phyloP scores from a whole-genome alignment of 23 tunicate genomes.

The Phallusia fumigata region DNA sequence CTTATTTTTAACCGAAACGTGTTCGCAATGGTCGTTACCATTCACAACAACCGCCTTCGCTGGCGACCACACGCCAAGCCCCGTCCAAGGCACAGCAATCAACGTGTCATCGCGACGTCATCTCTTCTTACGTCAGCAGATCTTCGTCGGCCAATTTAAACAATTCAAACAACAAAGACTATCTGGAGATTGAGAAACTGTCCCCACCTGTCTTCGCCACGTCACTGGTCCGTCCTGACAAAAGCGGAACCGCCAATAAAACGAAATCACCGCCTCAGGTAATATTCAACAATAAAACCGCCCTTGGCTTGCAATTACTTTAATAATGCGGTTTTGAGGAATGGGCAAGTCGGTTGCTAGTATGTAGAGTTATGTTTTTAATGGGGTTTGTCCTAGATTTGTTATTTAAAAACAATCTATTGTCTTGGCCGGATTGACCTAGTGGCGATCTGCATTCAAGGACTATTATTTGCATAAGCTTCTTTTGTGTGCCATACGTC shows the following conservation, averaged over 20 bases:
- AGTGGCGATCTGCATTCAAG: too few species aligned
- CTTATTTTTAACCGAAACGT: not conserved
- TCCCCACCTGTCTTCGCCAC: not conserved
- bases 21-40: not conserved
- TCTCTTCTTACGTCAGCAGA: not conserved
- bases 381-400: too few species aligned
- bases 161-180: conserved; percentile 23
- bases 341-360: too few species aligned
- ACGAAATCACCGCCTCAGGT: not conserved
- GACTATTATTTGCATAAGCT: too few species aligned
- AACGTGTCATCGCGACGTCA: not conserved
- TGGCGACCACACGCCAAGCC: too few species aligned
- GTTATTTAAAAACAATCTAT: too few species aligned
- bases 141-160: conserved; percentile 27
- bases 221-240: not conserved
- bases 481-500: too few species aligned
- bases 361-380: too few species aligned
- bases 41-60: too few species aligned
- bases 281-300: not conserved
- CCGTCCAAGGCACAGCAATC: not conserved
- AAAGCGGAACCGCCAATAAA: not conserved
- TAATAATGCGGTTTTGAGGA: too few species aligned
- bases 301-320: too few species aligned
- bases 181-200: not conserved
- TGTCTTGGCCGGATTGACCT: too few species aligned